Evolutionary conservation across 2,113 vertebrate genomes (phyloP).

Genomic region (Platichthys flesus): DNA sequence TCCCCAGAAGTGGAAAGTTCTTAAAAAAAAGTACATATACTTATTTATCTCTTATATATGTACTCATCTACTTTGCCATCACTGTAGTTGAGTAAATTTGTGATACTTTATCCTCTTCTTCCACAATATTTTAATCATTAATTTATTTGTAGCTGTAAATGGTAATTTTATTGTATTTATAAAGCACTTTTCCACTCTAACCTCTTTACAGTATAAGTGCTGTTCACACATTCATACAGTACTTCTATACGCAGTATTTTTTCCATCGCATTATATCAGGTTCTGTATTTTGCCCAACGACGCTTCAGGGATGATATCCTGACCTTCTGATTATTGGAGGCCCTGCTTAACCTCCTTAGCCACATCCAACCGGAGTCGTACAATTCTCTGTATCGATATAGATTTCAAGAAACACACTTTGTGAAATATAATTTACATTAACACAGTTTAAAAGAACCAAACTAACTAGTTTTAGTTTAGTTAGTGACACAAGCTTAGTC

Average conservation of each 20-base stretch:
- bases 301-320: too few relatives aligned
- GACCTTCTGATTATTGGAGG: too few relatives aligned
- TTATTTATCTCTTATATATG: too few relatives aligned
- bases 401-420: too few relatives aligned
- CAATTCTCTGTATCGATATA: too few relatives aligned
- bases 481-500: background rate
- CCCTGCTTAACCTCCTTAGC: too few relatives aligned
- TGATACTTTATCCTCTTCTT: background rate
- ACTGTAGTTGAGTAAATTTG: background rate
- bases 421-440: too few relatives aligned
- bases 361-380: too few relatives aligned
- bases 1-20: slow-evolving; percentile 24
- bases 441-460: background rate
- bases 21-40: background rate
- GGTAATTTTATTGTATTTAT: background rate
- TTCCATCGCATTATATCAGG: too few relatives aligned
- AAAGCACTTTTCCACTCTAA: background rate
- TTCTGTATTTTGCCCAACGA: too few relatives aligned
- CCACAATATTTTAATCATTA: background rate
- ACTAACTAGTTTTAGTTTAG: background rate
- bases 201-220: background rate
- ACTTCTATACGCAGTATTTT: background rate
- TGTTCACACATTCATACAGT: background rate
- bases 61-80: background rate
- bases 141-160: too few relatives aligned